A percentile compares a stretch with the other conserved stretches of the same genome.
Conservation (phyloP, 2,888 invertebrate genomes). For the Trichogramma evanescens region DNA sequence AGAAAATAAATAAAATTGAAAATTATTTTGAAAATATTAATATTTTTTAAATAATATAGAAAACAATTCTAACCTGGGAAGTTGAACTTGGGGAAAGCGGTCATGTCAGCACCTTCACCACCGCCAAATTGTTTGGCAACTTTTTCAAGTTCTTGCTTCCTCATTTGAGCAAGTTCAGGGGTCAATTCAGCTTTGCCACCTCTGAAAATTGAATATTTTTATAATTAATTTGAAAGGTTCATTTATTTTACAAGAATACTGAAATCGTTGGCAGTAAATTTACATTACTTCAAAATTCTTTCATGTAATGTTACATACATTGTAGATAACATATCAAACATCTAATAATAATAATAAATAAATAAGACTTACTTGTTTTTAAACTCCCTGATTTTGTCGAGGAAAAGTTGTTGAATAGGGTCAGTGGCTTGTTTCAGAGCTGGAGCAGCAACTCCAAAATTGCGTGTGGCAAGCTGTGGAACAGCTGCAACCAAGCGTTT, state of each 20-base stretch:
- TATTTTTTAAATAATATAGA: neutral
- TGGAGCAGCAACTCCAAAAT: slow-evolving; percentile 66
- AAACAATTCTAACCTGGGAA: slow-evolving; percentile 54
- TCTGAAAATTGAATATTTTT: neutral
- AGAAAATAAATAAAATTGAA: slow-evolving; percentile 17
- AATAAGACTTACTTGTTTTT: slow-evolving; percentile 69
- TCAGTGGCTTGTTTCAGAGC: slow-evolving; percentile 67
- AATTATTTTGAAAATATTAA: slow-evolving; percentile 2
- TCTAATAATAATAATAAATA: neutral
- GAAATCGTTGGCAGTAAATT: too few species aligned
- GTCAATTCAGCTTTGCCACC: slow-evolving; percentile 37
- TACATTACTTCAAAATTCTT: too few species aligned
- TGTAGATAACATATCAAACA: neutral
- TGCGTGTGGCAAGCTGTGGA: slow-evolving; percentile 50
- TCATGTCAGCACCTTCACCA: slow-evolving; percentile 73
- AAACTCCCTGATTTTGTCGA: slow-evolving; percentile 86
- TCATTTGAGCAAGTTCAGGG: slow-evolving; percentile 67
- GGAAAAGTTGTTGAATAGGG: slow-evolving; percentile 88
- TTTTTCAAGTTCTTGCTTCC: slow-evolving; percentile 73
- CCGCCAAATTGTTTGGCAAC: slow-evolving; percentile 72
- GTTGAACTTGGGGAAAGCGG: slow-evolving; percentile 79
- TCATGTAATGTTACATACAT: neutral
- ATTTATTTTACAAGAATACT: neutral
- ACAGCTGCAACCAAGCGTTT: slow-evolving; percentile 28
- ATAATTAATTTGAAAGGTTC: neutral